phyloP scores from a whole-genome alignment of 64 coral and sea anemone genomes.

The Montipora efflorescens region DNA sequence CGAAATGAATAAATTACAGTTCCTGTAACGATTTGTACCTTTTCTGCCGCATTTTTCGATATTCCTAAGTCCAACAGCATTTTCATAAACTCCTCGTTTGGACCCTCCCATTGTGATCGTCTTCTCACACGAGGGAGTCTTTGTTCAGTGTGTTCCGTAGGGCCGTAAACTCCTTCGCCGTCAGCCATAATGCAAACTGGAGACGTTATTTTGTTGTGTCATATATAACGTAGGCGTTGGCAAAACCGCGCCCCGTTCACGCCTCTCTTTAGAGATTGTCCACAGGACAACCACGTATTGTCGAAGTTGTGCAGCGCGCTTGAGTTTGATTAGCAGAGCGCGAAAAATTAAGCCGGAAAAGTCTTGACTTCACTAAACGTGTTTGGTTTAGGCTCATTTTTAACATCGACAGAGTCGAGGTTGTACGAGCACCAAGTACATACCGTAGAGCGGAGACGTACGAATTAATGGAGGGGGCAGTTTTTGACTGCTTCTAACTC shows the following conservation, averaged over 20 bases:
- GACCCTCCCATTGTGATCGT: conserved; percentile 63
- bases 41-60: conserved; percentile 70
- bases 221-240: neutral
- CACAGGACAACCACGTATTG: too few relatives aligned
- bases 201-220: neutral
- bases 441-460: too few relatives aligned
- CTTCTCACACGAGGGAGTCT: neutral
- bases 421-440: too few relatives aligned
- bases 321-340: too few relatives aligned
- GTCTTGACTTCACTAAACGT: too few relatives aligned
- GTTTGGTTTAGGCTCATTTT: too few relatives aligned
- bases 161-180: neutral
- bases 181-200: neutral
- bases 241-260: neutral
- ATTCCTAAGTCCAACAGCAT: conserved; percentile 66
- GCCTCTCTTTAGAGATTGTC: too few relatives aligned
- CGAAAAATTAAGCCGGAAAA: too few relatives aligned
- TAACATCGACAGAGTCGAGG: too few relatives aligned
- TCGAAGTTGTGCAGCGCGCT: too few relatives aligned
- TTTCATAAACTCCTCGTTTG: conserved; percentile 65
- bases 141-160: neutral
- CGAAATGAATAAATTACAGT: neutral
- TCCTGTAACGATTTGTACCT: conserved; percentile 1
- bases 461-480: too few relatives aligned
- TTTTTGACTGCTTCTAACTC: too few relatives aligned